Percentiles rank a stretch among this genome's conserved stretches.
Evolutionary conservation across 2,888 invertebrate genomes (phyloP).

Genomic region (Lagria hirta): DNA sequence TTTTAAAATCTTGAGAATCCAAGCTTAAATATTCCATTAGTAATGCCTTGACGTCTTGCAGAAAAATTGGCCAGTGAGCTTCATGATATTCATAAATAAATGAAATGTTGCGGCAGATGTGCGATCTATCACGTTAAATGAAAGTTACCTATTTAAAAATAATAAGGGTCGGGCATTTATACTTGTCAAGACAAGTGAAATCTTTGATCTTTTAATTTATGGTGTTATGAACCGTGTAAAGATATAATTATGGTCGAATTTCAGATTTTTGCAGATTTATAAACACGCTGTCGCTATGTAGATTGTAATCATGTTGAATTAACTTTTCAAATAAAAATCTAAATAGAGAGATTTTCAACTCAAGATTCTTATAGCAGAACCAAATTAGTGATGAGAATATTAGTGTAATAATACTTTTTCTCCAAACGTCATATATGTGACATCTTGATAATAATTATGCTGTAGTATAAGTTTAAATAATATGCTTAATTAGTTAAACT

Average conservation of each 20-base stretch:
- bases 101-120: constrained; percentile 30
- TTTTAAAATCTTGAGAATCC: constrained; percentile 43
- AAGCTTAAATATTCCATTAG: constrained; percentile 44
- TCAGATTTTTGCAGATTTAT: constrained; percentile 31
- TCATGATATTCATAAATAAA: constrained; percentile 44
- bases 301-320: too few relatives aligned
- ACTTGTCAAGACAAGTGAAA: constrained; percentile 31
- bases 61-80: constrained; percentile 35
- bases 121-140: constrained; percentile 31
- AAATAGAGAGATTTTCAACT: too few relatives aligned
- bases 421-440: too few relatives aligned
- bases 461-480: too few relatives aligned
- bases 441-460: too few relatives aligned
- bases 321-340: too few relatives aligned
- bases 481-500: too few relatives aligned
- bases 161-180: constrained; percentile 25
- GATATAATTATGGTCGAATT: constrained; percentile 32
- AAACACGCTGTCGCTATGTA: constrained; percentile 28
- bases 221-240: constrained; percentile 35
- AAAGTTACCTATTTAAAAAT: constrained; percentile 26
- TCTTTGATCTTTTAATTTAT: constrained; percentile 43
- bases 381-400: too few relatives aligned
- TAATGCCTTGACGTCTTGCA: constrained; percentile 31
- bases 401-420: too few relatives aligned
- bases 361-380: too few relatives aligned